Evolutionary conservation across 2,888 invertebrate species (phyloP).

Genomic region (Drosophila paranaensis): DNA sequence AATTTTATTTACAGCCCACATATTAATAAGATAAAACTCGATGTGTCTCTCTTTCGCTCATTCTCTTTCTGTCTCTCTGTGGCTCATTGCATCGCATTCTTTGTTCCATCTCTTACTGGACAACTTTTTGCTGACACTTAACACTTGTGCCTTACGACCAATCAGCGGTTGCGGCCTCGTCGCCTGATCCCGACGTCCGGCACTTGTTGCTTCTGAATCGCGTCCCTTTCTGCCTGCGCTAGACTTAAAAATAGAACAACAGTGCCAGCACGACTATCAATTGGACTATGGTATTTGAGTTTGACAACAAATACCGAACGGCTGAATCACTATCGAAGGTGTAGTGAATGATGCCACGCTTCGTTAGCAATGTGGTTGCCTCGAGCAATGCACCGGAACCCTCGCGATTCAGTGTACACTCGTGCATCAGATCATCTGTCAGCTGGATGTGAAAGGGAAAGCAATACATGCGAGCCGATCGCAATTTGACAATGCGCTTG

Average conservation of each 20-base stretch:
- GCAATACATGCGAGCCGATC: constrained; percentile 40
- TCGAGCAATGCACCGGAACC: not conserved
- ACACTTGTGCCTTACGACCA: no score
- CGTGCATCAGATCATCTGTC: constrained; percentile 55
- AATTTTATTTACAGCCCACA: not conserved
- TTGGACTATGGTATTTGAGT: not conserved
- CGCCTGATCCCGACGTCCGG: not conserved
- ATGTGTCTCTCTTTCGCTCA: not conserved
- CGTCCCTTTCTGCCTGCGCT: not conserved
- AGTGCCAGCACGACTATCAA: not conserved
- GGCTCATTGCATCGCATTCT: not conserved
- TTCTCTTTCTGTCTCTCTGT: not conserved
- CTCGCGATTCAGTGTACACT: constrained; percentile 38
- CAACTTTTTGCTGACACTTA: not conserved
- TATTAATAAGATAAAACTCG: not conserved
- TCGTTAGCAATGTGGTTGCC: constrained; percentile 12
- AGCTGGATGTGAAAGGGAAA: constrained; percentile 67
- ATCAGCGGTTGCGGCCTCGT: not conserved
- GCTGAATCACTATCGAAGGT: constrained; percentile 27
- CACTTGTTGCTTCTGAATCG: not conserved
- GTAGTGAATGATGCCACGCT: constrained; percentile 46
- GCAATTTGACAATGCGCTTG: constrained; percentile 26
- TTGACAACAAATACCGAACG: not conserved
- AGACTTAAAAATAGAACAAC: not conserved
- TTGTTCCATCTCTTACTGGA: not conserved